Conservation (phyloP, 2,797 vertebrate species). For the Tachyglossus aculeatus region DNA sequence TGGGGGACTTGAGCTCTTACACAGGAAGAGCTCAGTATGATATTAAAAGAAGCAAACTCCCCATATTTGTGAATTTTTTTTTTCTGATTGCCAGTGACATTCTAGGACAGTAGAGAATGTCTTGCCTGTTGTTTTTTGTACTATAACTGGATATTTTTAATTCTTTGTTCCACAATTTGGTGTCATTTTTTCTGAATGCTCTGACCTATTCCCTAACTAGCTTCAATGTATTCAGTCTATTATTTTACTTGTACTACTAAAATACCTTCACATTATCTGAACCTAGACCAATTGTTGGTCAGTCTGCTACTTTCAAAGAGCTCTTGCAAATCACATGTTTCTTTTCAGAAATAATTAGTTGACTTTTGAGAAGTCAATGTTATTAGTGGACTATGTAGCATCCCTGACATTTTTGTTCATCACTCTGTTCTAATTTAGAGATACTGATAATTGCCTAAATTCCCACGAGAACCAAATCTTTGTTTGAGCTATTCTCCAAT, state of each 20-base stretch:
- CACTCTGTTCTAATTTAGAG: constrained; percentile 30
- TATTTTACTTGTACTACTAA: not conserved
- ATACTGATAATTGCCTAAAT: constrained; percentile 26
- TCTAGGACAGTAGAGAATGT: no score
- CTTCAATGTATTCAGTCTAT: not conserved
- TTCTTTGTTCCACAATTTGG: no score
- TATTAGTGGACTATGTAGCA: not conserved
- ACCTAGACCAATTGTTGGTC: not conserved
- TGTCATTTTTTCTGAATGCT: no score
- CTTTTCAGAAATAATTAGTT: constrained; percentile 32
- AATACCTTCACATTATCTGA: not conserved
- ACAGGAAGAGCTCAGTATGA: no score
- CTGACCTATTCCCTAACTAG: no score
- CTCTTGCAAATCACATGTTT: not conserved
- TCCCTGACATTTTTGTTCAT: constrained; percentile 2
- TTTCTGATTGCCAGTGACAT: no score
- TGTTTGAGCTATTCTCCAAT: constrained; percentile 18
- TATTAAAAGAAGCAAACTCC: no score
- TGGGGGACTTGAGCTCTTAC: no score
- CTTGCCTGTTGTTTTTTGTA: no score
- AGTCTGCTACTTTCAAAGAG: not conserved
- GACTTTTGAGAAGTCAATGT: constrained; percentile 31
- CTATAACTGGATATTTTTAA: no score
- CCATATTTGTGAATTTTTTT: no score
- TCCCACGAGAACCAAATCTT: constrained; percentile 31